Evolutionary conservation across 2,888 invertebrate species (phyloP), one percentile per base, ranked within the genome.

Genomic region (Polietes domitor): DNA sequence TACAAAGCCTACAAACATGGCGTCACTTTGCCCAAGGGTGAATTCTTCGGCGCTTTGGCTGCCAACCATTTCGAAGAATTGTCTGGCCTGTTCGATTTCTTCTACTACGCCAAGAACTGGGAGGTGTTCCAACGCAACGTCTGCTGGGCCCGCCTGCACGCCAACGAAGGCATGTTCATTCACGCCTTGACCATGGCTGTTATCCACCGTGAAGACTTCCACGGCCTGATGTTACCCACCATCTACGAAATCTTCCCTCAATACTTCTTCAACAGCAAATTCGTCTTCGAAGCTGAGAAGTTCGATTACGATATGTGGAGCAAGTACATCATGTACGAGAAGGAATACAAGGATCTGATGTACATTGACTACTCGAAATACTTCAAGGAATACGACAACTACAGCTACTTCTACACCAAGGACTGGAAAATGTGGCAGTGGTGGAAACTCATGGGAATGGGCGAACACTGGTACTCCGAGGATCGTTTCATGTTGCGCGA

Each of bases 161-260:
- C 95, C 78, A 96, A 96, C 90, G 95, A 95, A 91, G 94, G 94
- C 71, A 92, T 96, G 88, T 96, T 94, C 90, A 92, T 94, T 37
- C 95, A 95, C 87, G 94, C 95, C 1, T 91, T 95, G 70, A 93
- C 93, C 83, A 92, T 94, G 15, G 95, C 94, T 15, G 93, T 95
- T 71, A 90, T 94, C 32, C 94, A 95, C 87, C 94, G 95, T 50
- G 91, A 91, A 12, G 95, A 95, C 85, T 94, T 94, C 65, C 93
- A 94, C 87, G 94, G 94, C 53, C 91, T 96, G 65, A 92, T 94
- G 32, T 91, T 96, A 0, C 96, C 96, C 17, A 94, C 95, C 53
- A 92, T 94, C 73, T 95, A 95, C 88, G 96, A 96, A 91, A 93
- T 96, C 81, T 94, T 94, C 89, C 96, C 96, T 0, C 94, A 95